Evolutionary conservation across 1,140 invertebrate species (phyloP).

Genomic region (Cecropterus lyciades): DNA sequence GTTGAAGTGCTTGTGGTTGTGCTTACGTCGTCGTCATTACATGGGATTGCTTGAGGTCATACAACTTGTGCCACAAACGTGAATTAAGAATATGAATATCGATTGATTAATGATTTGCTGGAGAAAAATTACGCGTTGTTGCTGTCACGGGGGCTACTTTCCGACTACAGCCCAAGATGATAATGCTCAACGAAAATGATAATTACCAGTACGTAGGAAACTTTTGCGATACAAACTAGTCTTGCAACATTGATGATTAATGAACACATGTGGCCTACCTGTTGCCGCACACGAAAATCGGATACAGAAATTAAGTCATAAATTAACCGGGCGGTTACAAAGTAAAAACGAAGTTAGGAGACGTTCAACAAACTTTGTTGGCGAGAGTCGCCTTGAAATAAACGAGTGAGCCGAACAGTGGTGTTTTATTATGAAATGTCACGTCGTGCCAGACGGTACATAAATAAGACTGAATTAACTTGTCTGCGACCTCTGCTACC

Average conservation of each 20-base stretch:
- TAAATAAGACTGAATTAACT: slow-evolving; percentile 81
- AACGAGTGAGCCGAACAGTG: slow-evolving; percentile 55
- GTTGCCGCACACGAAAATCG: slow-evolving; percentile 33
- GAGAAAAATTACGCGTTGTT: background rate
- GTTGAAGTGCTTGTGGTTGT: no score
- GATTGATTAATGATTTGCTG: background rate
- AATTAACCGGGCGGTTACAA: slow-evolving; percentile 51
- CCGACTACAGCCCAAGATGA: background rate
- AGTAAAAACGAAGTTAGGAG: slow-evolving; percentile 56
- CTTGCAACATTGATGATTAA: no score
- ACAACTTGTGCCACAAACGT: no score
- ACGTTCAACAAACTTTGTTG: slow-evolving; percentile 71
- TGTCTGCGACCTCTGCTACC: slow-evolving; percentile 72
- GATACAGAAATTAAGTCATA: slow-evolving; percentile 45
- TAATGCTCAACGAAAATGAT: background rate
- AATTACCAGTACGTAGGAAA: background rate
- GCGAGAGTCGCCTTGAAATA: slow-evolving; percentile 56
- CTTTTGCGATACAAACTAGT: no score
- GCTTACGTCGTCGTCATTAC: no score
- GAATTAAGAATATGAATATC: no score
- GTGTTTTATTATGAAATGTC: slow-evolving; percentile 80
- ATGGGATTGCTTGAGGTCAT: no score
- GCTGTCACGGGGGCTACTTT: background rate
- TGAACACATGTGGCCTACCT: slow-evolving; percentile 16
- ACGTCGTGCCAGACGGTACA: slow-evolving; percentile 76